phyloP scores from a whole-genome alignment of 2,888 invertebrate genomes.

The Labia minor region DNA sequence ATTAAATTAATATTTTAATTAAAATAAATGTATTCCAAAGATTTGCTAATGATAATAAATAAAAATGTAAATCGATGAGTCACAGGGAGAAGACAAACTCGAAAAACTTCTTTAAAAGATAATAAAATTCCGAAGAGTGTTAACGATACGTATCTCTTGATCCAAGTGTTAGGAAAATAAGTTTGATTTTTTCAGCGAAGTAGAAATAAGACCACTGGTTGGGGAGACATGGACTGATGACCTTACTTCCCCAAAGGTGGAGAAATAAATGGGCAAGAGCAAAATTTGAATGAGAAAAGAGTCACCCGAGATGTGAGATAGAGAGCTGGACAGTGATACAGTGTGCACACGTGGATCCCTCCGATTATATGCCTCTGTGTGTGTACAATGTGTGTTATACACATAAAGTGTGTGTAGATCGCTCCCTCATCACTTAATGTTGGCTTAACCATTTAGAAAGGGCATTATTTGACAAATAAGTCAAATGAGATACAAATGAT shows the following conservation, averaged over 20 bases:
- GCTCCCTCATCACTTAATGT: slow-evolving; percentile 7
- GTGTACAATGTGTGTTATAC: background rate
- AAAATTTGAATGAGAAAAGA: slow-evolving; percentile 9
- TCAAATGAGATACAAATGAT: slow-evolving; percentile 2
- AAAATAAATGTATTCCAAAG: no score
- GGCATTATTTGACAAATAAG: slow-evolving; percentile 1
- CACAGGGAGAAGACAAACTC: no score
- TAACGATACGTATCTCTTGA: background rate
- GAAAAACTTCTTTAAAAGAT: no score
- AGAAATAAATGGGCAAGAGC: slow-evolving; percentile 3
- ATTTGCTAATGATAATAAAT: no score
- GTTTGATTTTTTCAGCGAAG: background rate
- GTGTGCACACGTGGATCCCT: background rate
- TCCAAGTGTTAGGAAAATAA: background rate
- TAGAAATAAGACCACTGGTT: no score
- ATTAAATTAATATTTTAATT: no score
- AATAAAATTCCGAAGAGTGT: background rate
- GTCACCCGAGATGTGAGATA: background rate
- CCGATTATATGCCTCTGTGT: background rate
- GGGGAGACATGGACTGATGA: background rate
- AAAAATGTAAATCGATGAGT: no score
- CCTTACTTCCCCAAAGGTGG: background rate
- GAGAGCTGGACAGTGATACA: background rate
- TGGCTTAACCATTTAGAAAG: background rate
- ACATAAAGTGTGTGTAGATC: background rate